Evolutionary conservation across 2,888 invertebrate genomes (phyloP).

Genomic region (Neria commutata): DNA sequence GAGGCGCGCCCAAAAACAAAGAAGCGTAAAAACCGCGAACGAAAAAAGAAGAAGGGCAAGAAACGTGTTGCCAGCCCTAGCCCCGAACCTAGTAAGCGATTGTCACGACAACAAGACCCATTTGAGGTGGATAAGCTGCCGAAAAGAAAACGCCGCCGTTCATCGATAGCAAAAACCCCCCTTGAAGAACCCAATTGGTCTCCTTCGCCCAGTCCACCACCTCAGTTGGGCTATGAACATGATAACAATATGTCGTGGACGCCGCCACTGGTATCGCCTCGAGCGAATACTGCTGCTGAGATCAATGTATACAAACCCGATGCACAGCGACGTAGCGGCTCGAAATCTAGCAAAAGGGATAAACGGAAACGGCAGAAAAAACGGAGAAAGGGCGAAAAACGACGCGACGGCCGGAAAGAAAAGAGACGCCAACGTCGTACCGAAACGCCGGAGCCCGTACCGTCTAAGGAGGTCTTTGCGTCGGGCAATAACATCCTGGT

Average conservation of each 20-base stretch:
- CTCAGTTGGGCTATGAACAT: slow-evolving; percentile 41
- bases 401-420: slow-evolving; percentile 46
- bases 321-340: slow-evolving; percentile 33
- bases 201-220: slow-evolving; percentile 65
- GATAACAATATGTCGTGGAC: slow-evolving; percentile 66
- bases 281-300: slow-evolving; percentile 22
- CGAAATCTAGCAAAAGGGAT: slow-evolving; percentile 57
- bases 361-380: slow-evolving; percentile 55
- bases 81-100: slow-evolving; percentile 44
- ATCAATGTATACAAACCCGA: slow-evolving; percentile 23
- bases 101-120: slow-evolving; percentile 50
- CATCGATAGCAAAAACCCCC: slow-evolving; percentile 36
- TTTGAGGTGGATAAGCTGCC: slow-evolving; percentile 43
- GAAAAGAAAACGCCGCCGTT: slow-evolving; percentile 50
- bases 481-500: slow-evolving; percentile 92
- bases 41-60: slow-evolving; percentile 49
- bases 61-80: slow-evolving; percentile 41
- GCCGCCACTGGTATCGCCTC: slow-evolving; percentile 64
- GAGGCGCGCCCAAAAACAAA: slow-evolving; percentile 40
- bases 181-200: slow-evolving; percentile 62
- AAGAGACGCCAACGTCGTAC: slow-evolving; percentile 58
- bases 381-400: slow-evolving; percentile 60
- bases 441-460: slow-evolving; percentile 63
- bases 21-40: slow-evolving; percentile 36
- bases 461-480: slow-evolving; percentile 89